These are phyloP conservation scores for Thalassoma bifasciatum DNA, from an alignment of 2,113 vertebrate genomes.

Conservation along the genomic window DNA sequence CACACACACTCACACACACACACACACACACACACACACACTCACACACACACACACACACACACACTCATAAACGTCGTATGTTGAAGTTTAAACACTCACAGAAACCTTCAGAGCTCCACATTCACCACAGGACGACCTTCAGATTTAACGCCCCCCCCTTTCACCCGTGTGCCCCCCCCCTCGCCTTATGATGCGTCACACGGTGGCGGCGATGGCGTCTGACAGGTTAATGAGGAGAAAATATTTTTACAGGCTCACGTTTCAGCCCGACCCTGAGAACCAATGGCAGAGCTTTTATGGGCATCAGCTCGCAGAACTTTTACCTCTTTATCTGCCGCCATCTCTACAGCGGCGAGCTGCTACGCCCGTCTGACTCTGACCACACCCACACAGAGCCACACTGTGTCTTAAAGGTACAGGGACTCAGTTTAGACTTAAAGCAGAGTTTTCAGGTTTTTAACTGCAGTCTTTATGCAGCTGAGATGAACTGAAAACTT, in stretches of 20 bases:
- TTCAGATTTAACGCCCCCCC: slow-evolving; percentile 75
- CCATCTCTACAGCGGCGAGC: slow-evolving; percentile 63
- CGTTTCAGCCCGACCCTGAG: slow-evolving; percentile 74
- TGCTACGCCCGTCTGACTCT: slow-evolving; percentile 60
- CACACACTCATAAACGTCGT: too few relatives aligned
- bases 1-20: too few relatives aligned
- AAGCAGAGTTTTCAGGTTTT: too few relatives aligned
- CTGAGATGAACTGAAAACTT: too few relatives aligned
- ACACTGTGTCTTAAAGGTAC: too few relatives aligned
- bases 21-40: slow-evolving; percentile 42
- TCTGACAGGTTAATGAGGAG: slow-evolving; percentile 88
- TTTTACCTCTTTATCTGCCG: slow-evolving; percentile 80
- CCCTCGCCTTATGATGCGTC: slow-evolving; percentile 63
- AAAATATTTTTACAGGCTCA: slow-evolving; percentile 87
- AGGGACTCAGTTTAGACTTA: too few relatives aligned
- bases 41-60: too few relatives aligned
- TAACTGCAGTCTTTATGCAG: too few relatives aligned
- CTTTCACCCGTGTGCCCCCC: slow-evolving; percentile 41
- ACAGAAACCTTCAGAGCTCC: slow-evolving; percentile 65
- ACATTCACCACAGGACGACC: slow-evolving; percentile 73
- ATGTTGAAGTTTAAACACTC: slow-evolving; percentile 76
- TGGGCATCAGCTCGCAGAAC: slow-evolving; percentile 73
- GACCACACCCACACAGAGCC: slow-evolving; percentile 44
- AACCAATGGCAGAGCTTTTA: slow-evolving; percentile 77
- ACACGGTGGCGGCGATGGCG: too few relatives aligned